Percentiles rank a stretch among this genome's conserved stretches.
phyloP scores from a whole-genome alignment of 2,113 vertebrate genomes.

The Macaca mulatta region DNA sequence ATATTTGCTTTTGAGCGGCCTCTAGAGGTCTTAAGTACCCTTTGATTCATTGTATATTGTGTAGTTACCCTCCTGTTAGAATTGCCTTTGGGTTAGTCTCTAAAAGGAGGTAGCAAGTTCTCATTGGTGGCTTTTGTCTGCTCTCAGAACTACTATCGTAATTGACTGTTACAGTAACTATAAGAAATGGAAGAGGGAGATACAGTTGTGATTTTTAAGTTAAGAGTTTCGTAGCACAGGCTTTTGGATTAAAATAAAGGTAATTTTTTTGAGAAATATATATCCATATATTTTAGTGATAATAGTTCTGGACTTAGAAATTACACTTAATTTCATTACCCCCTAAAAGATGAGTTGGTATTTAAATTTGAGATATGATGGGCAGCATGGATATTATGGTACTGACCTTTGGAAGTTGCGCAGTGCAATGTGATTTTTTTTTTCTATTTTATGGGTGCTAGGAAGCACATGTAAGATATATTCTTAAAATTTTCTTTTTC shows the following conservation, averaged over 20 bases:
- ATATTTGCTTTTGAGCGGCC: conserved; percentile 2
- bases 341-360: conserved; percentile 22
- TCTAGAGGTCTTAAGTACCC: neutral
- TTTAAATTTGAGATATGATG: neutral
- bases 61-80: neutral
- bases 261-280: conserved; percentile 18
- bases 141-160: neutral
- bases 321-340: neutral
- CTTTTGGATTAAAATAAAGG: conserved; percentile 54
- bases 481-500: conserved; percentile 10
- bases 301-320: conserved; percentile 1
- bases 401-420: neutral
- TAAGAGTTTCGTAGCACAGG: neutral
- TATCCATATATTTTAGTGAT: neutral
- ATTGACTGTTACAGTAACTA: neutral
- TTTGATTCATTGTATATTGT: neutral
- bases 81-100: neutral
- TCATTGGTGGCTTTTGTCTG: conserved; percentile 12
- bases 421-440: neutral
- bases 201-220: neutral
- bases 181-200: conserved; percentile 1
- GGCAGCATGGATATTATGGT: neutral
- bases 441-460: neutral
- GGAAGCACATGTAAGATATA: neutral
- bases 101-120: conserved; percentile 20